These are phyloP conservation scores for Lordiphosa mommai DNA, from an alignment of 1,140 invertebrate genomes.

Conservation along the genomic window DNA sequence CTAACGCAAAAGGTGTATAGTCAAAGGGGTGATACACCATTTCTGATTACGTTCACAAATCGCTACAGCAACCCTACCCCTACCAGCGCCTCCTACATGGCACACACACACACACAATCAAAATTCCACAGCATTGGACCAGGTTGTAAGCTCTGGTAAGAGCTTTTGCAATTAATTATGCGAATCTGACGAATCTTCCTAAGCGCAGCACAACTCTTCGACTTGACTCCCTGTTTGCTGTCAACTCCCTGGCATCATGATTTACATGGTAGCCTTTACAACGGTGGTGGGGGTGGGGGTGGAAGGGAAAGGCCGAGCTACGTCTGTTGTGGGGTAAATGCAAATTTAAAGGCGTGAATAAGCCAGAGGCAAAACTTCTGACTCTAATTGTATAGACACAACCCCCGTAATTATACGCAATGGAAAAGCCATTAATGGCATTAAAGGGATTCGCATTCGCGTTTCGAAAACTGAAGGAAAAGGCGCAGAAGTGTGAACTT, in stretches of 20 bases:
- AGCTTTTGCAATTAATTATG: constrained; percentile 76
- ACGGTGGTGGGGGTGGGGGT: constrained; percentile 1
- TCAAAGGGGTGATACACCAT: constrained; percentile 21
- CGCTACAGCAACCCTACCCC: constrained; percentile 46
- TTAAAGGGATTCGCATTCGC: constrained; percentile 48
- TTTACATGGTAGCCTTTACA: constrained; percentile 39
- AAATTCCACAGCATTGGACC: constrained; percentile 64
- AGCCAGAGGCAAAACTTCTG: constrained; percentile 55
- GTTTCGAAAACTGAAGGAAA: not conserved
- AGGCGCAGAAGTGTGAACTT: too few species aligned
- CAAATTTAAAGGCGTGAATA: constrained; percentile 77
- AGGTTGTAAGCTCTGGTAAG: constrained; percentile 47
- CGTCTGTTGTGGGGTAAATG: constrained; percentile 39
- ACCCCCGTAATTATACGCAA: constrained; percentile 76
- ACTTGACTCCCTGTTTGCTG: constrained; percentile 62
- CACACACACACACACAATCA: constrained; percentile 61
- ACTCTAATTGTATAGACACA: constrained; percentile 69
- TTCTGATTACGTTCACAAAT: constrained; percentile 75
- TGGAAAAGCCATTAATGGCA: constrained; percentile 78
- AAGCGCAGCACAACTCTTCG: constrained; percentile 63
- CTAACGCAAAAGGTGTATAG: constrained; percentile 39
- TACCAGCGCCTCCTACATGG: constrained; percentile 2
- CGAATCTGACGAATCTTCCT: constrained; percentile 77
- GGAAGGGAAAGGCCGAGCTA: not conserved
- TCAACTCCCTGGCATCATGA: constrained; percentile 70